These are phyloP conservation scores for Callipepla californica DNA, from an alignment of 2,113 vertebrate genomes.

Conservation along the genomic window DNA sequence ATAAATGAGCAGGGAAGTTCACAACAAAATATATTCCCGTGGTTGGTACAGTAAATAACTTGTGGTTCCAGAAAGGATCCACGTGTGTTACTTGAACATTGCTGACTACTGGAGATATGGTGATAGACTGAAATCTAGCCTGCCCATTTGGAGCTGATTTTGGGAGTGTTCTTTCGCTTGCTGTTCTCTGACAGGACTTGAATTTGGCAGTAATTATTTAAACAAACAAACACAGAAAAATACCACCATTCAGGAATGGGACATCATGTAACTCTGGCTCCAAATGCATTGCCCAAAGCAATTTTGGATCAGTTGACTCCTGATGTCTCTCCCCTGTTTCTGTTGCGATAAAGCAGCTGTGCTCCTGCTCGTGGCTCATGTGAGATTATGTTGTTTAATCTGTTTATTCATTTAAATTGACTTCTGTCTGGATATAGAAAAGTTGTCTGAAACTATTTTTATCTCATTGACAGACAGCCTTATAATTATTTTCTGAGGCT, in stretches of 20 bases:
- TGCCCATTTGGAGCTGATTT: not conserved
- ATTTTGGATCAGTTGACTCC: conserved; percentile 1
- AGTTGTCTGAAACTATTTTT: not conserved
- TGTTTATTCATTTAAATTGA: not conserved
- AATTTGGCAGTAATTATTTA: conserved; percentile 44
- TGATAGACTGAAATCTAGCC: conserved; percentile 32
- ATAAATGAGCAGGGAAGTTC: conserved; percentile 46
- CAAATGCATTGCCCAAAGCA: not conserved
- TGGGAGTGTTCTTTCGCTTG: not conserved
- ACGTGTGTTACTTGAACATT: not conserved
- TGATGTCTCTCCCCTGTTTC: not conserved
- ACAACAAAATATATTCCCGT: not conserved
- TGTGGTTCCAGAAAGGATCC: not conserved
- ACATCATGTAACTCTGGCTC: conserved; percentile 8
- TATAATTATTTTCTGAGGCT: not conserved
- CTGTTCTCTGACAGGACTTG: not conserved
- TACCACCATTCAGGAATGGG: not conserved
- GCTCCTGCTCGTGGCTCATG: not conserved
- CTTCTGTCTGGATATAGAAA: not conserved
- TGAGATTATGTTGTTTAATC: not conserved
- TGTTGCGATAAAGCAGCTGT: not conserved
- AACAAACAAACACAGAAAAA: conserved; percentile 45
- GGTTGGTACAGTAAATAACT: conserved; percentile 29
- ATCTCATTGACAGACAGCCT: not conserved
- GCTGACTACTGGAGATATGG: not conserved